Base-by-base conservation (phyloP, 2,113 vertebrate species). In the Hipposideros armiger region DNA sequence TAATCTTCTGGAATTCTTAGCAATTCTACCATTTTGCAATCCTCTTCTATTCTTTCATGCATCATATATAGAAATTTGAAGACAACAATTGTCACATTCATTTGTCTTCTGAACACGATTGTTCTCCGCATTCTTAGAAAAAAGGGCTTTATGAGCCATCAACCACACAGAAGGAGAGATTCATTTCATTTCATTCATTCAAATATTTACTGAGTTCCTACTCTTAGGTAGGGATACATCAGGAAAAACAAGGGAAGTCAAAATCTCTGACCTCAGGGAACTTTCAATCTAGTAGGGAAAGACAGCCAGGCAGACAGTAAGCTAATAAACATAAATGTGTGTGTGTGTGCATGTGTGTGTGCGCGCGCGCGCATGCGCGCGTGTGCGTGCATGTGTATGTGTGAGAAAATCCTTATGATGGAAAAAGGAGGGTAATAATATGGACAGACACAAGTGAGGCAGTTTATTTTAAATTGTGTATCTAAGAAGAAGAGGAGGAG, bases 1-100 rank as follows among this genome's bases (percentile, higher is more conserved):
- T 28, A 95, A 93, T 64, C 52, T 47, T 60, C 52, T 80, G 20
- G 47, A 83, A 87, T 83, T 88, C 50, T 72, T 36, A 73, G 74
- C 93, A 80, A 83, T 36, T 85, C 24, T 64, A 67, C 15, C 69
- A 47, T 67, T 77, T 69, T 78, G 62, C 24, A 74, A 45, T 86
- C 14, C 36, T 47, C n/a, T 70, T 72, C 86, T 50, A 40, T 73
- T 47, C 30, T 60, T 87, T 60, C 4, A 20, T 64, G 83, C 32
- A 50, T n/a, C 56, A 81, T 28, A 91, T 72, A 32, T 4, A 82
- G 60, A 36, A 50, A 78, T 73, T 47, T 66, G 50, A 87, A 54
- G 42, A 58, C 26, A 64, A 11, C 9, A 82, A 42, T 62, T 72
- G 30, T 52, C 76, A n/a, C 17, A 90, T 16, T 78, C 19, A 17